Conservation (phyloP, 1,140 invertebrate genomes). For the Drosophila kepulauana region DNA sequence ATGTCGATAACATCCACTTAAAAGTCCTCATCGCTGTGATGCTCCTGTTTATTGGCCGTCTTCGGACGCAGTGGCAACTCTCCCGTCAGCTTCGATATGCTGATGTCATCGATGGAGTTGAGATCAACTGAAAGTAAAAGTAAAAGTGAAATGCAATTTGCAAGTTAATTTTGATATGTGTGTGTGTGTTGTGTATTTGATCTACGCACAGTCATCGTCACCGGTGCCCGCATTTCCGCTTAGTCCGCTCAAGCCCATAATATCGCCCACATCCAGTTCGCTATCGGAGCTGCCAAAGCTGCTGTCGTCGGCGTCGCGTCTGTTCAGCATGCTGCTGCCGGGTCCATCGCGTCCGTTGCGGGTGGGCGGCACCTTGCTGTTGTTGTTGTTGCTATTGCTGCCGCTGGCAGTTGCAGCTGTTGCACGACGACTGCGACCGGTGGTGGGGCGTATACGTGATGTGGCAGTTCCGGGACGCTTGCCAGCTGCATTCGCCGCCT, state of each 20-base stretch:
- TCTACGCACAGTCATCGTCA: conserved; percentile 76
- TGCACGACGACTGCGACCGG: conserved; percentile 65
- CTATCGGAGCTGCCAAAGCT: conserved; percentile 82
- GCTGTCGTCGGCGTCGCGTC: conserved; percentile 72
- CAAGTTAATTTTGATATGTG: neutral
- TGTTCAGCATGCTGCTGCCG: conserved; percentile 54
- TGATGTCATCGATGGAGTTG: conserved; percentile 81
- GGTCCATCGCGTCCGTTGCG: conserved; percentile 48
- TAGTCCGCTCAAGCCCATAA: conserved; percentile 65
- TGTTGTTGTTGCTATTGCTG: no score
- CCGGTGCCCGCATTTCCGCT: conserved; percentile 43
- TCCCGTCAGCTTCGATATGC: conserved; percentile 81
- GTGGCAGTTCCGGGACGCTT: conserved; percentile 72
- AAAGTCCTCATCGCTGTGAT: conserved; percentile 84
- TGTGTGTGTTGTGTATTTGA: no score
- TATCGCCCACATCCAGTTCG: conserved; percentile 77
- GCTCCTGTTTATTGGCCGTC: conserved; percentile 73
- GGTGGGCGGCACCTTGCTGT: neutral
- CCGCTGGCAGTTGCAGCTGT: conserved; percentile 28
- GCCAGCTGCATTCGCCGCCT: neutral
- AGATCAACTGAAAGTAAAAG: conserved; percentile 62
- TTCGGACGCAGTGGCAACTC: conserved; percentile 74
- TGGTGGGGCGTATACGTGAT: conserved; percentile 75
- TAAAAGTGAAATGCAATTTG: neutral
- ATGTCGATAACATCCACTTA: conserved; percentile 30